phyloP scores from a whole-genome alignment of 30 jellyfish, hydroid and myxozoan genomes.

The Sanderia malayensis region DNA sequence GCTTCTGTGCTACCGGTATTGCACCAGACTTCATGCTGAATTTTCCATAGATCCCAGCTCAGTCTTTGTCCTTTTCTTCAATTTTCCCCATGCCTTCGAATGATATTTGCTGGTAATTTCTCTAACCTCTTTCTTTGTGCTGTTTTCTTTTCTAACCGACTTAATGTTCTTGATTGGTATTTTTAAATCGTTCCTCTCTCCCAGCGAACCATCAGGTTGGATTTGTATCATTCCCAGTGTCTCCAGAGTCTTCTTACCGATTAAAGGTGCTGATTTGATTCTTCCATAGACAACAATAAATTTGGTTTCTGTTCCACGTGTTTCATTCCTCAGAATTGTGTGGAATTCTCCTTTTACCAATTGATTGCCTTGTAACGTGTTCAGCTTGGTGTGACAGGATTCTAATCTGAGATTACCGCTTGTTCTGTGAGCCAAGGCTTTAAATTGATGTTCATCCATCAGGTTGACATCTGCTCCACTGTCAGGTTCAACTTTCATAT shows the following conservation, averaged over 20 bases:
- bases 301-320: constrained; percentile 8
- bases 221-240: not conserved
- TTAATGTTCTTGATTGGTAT: not conserved
- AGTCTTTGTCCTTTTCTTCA: too few relatives aligned
- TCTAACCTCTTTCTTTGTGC: not conserved
- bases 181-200: not conserved
- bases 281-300: constrained; percentile 8
- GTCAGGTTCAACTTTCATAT: constrained; percentile 11
- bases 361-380: not conserved
- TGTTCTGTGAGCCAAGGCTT: constrained; percentile 8
- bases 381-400: constrained; percentile 17
- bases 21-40: too few relatives aligned
- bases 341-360: constrained; percentile 8
- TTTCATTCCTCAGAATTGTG: constrained; percentile 6
- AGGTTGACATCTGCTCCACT: too few relatives aligned
- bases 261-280: constrained; percentile 5
- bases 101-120: constrained; percentile 2
- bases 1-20: too few relatives aligned
- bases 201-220: not conserved
- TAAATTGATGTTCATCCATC: constrained; percentile 21
- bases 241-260: not conserved
- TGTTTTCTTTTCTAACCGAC: not conserved
- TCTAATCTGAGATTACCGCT: constrained; percentile 3
- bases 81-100: too few relatives aligned
- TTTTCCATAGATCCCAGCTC: too few relatives aligned